Evolutionary conservation across 1,140 invertebrate species (phyloP).

Genomic region (Drosophila tani): DNA sequence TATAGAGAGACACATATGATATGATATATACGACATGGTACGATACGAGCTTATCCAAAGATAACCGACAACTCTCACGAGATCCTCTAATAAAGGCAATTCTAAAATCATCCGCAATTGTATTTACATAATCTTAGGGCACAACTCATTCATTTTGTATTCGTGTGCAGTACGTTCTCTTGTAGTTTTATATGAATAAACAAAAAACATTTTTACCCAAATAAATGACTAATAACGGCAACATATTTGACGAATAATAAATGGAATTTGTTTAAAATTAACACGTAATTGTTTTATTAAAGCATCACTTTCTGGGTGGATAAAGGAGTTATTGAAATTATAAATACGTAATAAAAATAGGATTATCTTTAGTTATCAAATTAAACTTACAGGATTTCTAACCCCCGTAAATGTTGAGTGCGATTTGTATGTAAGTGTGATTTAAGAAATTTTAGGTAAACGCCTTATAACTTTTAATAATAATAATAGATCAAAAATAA

Average conservation of each 20-base stretch:
- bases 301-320: background rate
- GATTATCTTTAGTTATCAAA: no score
- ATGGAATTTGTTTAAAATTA: slow-evolving; percentile 47
- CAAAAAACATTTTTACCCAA: slow-evolving; percentile 47
- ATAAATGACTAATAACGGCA: slow-evolving; percentile 58
- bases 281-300: background rate
- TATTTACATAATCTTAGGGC: slow-evolving; percentile 56
- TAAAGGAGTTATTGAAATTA: no score
- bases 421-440: no score
- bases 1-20: slow-evolving; percentile 21
- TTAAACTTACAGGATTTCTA: no score
- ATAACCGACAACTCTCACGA: slow-evolving; percentile 50
- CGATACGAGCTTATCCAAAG: slow-evolving; percentile 69
- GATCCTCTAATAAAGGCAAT: slow-evolving; percentile 44
- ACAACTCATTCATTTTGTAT: slow-evolving; percentile 54
- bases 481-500: no score
- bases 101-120: slow-evolving; percentile 49
- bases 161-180: slow-evolving; percentile 49
- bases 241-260: slow-evolving; percentile 45
- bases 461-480: no score
- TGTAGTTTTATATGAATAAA: slow-evolving; percentile 52
- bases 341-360: no score
- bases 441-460: no score
- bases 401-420: no score
- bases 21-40: slow-evolving; percentile 35